Evolutionary conservation across 2,113 vertebrate species (phyloP).

Genomic region (Elephantulus edwardii): DNA sequence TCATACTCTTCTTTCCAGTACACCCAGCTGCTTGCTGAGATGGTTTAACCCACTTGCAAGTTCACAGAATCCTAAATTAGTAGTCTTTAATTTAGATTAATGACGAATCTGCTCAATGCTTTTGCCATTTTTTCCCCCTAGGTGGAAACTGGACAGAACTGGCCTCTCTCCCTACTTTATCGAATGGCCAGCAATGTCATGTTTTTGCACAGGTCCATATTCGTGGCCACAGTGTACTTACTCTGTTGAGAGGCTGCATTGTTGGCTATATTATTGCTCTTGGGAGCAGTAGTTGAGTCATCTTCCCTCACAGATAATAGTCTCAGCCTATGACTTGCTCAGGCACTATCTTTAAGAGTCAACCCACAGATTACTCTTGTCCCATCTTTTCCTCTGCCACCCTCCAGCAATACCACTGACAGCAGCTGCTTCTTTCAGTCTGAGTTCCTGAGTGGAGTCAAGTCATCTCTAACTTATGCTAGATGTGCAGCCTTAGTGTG

Average conservation of each 20-base stretch:
- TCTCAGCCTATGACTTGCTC: background rate
- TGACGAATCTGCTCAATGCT: background rate
- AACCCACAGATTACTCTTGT: background rate
- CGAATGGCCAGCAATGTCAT: no score
- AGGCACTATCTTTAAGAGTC: background rate
- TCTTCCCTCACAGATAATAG: background rate
- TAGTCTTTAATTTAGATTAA: background rate
- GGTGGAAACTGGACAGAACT: background rate
- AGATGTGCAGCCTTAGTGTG: accelerated
- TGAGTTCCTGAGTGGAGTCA: background rate
- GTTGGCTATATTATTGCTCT: background rate
- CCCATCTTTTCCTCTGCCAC: background rate
- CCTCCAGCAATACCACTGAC: background rate
- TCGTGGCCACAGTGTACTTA: background rate
- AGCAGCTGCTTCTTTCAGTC: background rate
- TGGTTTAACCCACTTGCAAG: background rate
- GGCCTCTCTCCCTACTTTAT: background rate
- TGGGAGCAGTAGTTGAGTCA: background rate
- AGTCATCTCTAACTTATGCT: background rate
- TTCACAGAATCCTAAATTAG: background rate
- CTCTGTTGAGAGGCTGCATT: background rate
- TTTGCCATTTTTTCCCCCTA: background rate
- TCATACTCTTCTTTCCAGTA: no score
- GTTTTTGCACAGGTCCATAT: background rate
- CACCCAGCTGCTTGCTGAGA: background rate